These are phyloP conservation scores for Torymus texanus DNA, from an alignment of 2,888 invertebrate genomes.

Conservation along the genomic window DNA sequence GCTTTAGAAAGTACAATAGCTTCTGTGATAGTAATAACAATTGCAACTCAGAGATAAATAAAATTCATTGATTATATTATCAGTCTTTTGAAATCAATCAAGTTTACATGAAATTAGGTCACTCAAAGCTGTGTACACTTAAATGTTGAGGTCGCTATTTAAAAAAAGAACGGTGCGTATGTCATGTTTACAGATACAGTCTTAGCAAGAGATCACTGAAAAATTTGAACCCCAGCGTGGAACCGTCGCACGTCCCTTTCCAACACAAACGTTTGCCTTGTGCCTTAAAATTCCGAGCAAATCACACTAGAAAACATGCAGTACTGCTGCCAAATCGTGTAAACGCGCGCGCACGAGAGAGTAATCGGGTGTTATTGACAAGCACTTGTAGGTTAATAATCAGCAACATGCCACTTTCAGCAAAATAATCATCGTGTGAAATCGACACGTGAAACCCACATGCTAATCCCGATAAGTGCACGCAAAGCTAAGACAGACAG, in stretches of 20 bases:
- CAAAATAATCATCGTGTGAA: too few relatives aligned
- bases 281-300: too few relatives aligned
- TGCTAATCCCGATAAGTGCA: conserved; percentile 13
- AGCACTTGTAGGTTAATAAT: conserved; percentile 34
- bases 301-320: background rate
- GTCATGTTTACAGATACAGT: background rate
- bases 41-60: background rate
- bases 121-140: background rate
- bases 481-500: background rate
- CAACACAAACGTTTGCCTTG: background rate
- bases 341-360: background rate
- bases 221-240: background rate
- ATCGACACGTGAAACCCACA: conserved; percentile 36
- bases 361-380: background rate
- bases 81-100: background rate
- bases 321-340: too few relatives aligned
- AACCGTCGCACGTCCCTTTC: background rate
- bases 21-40: background rate
- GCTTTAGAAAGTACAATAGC: too few relatives aligned
- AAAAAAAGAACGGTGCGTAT: background rate
- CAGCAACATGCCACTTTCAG: background rate
- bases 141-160: background rate
- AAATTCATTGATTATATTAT: background rate
- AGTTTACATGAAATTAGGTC: background rate
- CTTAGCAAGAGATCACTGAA: too few relatives aligned